phyloP scores from a whole-genome alignment of 2,113 vertebrate species.

The Speoplatyrhinus poulsoni region DNA sequence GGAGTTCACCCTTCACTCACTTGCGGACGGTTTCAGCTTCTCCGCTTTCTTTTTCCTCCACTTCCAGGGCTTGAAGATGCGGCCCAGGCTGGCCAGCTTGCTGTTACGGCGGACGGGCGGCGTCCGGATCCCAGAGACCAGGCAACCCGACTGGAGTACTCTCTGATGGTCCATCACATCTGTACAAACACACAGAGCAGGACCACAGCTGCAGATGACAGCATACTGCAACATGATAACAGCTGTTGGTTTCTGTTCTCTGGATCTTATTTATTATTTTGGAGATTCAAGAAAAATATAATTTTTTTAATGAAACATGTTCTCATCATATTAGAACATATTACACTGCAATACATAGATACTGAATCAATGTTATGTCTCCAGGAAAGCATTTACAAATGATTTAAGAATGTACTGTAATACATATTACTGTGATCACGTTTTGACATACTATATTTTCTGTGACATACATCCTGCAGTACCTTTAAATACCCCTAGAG shows the following conservation, averaged over 20 bases:
- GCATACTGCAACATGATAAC: neutral
- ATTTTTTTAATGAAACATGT: too few species aligned
- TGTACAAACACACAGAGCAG: slow-evolving; percentile 40
- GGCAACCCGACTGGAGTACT: slow-evolving; percentile 82
- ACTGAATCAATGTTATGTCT: too few species aligned
- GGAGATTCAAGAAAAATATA: too few species aligned
- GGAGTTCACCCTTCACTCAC: slow-evolving; percentile 66
- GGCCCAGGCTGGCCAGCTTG: slow-evolving; percentile 91
- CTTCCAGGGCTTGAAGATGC: slow-evolving; percentile 98
- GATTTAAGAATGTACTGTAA: too few species aligned
- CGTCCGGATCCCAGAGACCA: slow-evolving; percentile 90
- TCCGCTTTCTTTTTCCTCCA: slow-evolving; percentile 99
- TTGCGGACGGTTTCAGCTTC: slow-evolving; percentile 85
- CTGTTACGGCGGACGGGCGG: slow-evolving; percentile 92
- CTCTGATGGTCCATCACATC: slow-evolving; percentile 92
- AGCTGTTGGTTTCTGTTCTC: neutral
- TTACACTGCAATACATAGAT: too few species aligned
- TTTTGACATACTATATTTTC: too few species aligned
- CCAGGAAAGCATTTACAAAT: too few species aligned
- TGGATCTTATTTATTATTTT: too few species aligned
- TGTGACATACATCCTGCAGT: too few species aligned
- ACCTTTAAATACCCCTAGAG: neutral
- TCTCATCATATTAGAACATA: too few species aligned
- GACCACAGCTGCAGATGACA: slow-evolving; percentile 4
- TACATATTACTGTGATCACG: too few species aligned